A percentile compares a stretch with the other conserved stretches of the same genome.
Conservation (phyloP, 2,113 vertebrate species). For the Asarcornis scutulata region DNA sequence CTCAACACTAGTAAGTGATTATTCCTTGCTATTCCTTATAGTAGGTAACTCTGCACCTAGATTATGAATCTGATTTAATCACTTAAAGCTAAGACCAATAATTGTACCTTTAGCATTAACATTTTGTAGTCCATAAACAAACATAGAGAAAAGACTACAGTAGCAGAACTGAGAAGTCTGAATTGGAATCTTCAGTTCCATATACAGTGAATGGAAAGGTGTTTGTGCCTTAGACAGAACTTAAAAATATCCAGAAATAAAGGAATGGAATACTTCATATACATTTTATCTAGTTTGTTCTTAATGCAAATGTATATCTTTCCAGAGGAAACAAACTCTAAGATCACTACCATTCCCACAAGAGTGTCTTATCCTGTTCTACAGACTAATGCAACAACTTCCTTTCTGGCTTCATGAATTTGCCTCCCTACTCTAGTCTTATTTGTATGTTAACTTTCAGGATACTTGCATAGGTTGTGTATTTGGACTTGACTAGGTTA, state of each 20-base stretch:
- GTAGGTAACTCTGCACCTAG: not conserved
- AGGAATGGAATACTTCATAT: not conserved
- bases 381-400: not conserved
- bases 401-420: not conserved
- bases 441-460: not conserved
- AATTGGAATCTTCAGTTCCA: not conserved
- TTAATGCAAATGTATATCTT: not conserved
- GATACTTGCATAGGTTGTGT: not conserved
- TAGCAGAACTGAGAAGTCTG: not conserved
- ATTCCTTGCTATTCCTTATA: not conserved
- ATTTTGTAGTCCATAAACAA: not conserved
- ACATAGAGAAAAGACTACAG: not conserved
- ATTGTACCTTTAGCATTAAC: not conserved
- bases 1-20: not conserved
- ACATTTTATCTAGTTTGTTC: not conserved
- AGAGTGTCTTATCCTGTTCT: not conserved
- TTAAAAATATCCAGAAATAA: not conserved
- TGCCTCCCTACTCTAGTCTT: not conserved
- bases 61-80: not conserved
- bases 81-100: not conserved
- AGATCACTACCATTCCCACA: not conserved
- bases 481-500: not conserved
- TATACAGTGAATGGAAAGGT: not conserved
- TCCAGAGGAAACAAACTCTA: not conserved
- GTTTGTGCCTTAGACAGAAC: not conserved